Conservation (phyloP, 2,888 invertebrate genomes). For the Drosophila setosimentum region DNA sequence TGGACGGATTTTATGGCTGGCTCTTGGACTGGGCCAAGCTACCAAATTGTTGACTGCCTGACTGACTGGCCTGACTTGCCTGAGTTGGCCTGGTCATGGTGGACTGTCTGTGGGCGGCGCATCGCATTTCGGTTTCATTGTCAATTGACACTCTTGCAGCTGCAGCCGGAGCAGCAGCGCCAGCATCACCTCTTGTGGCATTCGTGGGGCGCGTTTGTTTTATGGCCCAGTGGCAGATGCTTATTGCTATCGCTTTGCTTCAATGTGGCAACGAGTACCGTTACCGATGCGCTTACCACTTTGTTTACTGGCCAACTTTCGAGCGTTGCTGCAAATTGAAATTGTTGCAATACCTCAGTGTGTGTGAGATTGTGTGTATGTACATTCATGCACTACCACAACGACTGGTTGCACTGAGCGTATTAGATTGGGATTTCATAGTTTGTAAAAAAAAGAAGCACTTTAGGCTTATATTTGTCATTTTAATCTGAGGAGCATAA, state of each 20-base stretch:
- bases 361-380: constrained; percentile 28
- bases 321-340: constrained; percentile 65
- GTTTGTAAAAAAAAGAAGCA: neutral
- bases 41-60: constrained; percentile 8
- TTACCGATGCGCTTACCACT: constrained; percentile 50
- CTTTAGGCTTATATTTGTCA: neutral
- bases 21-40: constrained; percentile 16
- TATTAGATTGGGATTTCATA: neutral
- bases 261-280: constrained; percentile 69
- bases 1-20: constrained; percentile 55
- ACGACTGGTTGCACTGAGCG: neutral
- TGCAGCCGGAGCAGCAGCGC: neutral
- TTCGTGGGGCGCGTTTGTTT: constrained; percentile 61
- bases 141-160: constrained; percentile 77
- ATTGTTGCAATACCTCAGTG: constrained; percentile 61
- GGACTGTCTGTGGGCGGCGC: constrained; percentile 18
- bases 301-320: constrained; percentile 69
- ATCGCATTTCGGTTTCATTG: constrained; percentile 74
- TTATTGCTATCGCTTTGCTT: constrained; percentile 78
- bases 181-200: constrained; percentile 6
- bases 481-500: neutral
- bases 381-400: constrained; percentile 3
- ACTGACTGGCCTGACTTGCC: constrained; percentile 7
- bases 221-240: constrained; percentile 70
- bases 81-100: constrained; percentile 4